Conservation (phyloP, 2,797 vertebrate species). For the Huso huso region DNA sequence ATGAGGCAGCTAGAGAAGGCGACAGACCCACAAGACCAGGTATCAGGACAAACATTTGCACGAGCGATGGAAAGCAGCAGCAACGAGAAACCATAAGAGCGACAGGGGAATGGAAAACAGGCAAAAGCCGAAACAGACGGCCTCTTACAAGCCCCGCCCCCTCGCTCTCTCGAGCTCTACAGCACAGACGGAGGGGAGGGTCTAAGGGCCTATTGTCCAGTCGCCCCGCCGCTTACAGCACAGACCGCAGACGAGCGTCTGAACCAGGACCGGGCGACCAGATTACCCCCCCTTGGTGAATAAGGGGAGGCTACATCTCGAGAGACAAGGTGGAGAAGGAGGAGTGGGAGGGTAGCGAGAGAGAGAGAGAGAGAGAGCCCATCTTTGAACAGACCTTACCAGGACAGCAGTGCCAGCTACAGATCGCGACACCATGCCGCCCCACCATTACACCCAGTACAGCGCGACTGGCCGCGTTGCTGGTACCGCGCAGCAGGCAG, state of each 20-base stretch:
- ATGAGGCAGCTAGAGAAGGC: too few species aligned
- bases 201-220: conserved; percentile 61
- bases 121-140: conserved; percentile 30
- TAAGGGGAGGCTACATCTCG: neutral
- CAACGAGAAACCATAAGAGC: conserved; percentile 18
- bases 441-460: too few species aligned
- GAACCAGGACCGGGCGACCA: conserved; percentile 52
- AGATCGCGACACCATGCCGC: neutral
- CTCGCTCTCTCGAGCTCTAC: conserved; percentile 18
- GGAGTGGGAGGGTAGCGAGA: conserved; percentile 21
- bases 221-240: conserved; percentile 91
- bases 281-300: conserved; percentile 21
- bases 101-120: conserved; percentile 1
- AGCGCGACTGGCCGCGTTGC: too few species aligned
- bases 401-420: neutral
- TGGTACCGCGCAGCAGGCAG: too few species aligned
- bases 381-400: neutral
- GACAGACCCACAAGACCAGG: too few species aligned
- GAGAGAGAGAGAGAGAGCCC: conserved; percentile 21
- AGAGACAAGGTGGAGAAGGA: conserved; percentile 18
- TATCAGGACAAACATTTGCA: neutral
- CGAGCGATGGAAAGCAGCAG: conserved; percentile 25
- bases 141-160: conserved; percentile 88
- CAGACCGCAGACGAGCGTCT: conserved; percentile 66
- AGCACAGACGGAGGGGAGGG: conserved; percentile 34